These are phyloP conservation scores for Nephrotoma flavescens DNA, from an alignment of 2,888 invertebrate genomes.

Conservation along the genomic window DNA sequence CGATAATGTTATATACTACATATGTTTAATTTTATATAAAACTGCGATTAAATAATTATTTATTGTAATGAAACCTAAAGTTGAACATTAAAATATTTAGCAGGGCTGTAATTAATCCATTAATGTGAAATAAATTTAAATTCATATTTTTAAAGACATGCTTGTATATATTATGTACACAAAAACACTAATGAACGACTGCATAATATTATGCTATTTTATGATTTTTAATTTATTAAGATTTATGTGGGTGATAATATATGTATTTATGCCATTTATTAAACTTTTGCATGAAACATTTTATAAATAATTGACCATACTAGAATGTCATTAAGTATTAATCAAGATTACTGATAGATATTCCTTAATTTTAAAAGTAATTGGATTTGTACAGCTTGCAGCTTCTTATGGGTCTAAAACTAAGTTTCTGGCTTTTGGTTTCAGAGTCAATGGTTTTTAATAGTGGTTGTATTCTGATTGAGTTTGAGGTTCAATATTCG, in stretches of 20 bases:
- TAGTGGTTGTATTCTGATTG: no score
- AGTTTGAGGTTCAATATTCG: no score
- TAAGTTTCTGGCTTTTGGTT: no score
- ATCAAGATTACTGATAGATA: no score
- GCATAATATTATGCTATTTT: neutral
- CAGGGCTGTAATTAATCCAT: neutral
- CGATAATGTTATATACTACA: neutral
- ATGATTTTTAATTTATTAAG: neutral
- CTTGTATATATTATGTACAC: neutral
- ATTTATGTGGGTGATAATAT: neutral
- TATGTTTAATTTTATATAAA: neutral
- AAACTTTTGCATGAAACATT: neutral
- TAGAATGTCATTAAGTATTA: no score
- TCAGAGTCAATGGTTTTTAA: no score
- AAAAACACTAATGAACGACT: neutral
- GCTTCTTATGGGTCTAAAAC: no score
- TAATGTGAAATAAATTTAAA: neutral
- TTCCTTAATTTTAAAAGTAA: no score
- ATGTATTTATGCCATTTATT: neutral
- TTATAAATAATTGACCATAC: no score
- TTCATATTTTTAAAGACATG: neutral
- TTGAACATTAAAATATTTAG: neutral
- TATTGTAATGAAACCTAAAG: neutral
- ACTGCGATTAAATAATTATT: neutral
- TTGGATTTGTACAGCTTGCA: no score